Percentiles rank a stretch among this genome's conserved stretches.
Evolutionary conservation across 2,888 invertebrate species (phyloP).

Genomic region (Drosophila leonis): DNA sequence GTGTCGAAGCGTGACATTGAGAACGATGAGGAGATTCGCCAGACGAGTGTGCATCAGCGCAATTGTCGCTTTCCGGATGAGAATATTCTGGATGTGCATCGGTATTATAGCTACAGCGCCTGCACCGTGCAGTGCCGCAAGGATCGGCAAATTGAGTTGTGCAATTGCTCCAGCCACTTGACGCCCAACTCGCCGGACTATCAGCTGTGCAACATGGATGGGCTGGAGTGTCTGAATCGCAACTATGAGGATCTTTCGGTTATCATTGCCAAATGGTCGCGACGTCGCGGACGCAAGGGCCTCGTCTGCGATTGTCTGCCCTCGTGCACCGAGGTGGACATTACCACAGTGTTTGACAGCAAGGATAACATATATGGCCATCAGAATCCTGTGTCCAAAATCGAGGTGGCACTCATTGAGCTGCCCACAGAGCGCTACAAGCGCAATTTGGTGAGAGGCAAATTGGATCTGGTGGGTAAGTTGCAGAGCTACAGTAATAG

Average conservation of each 20-base stretch:
- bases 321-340: constrained; percentile 90
- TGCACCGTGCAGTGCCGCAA: constrained; percentile 91
- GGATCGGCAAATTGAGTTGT: constrained; percentile 87
- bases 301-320: constrained; percentile 90
- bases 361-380: constrained; percentile 81
- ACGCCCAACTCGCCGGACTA: constrained; percentile 87
- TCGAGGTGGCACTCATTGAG: constrained; percentile 88
- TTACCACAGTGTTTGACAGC: constrained; percentile 87
- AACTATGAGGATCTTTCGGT: constrained; percentile 88
- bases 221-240: constrained; percentile 88
- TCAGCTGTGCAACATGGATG: constrained; percentile 88
- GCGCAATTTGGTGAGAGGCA: constrained; percentile 90
- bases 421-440: constrained; percentile 90
- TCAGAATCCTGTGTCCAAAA: constrained; percentile 83
- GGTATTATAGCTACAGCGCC: constrained; percentile 90
- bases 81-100: constrained; percentile 88
- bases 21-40: constrained; percentile 88
- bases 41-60: constrained; percentile 88
- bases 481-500: constrained; percentile 23
- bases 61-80: constrained; percentile 90
- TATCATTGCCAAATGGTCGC: constrained; percentile 89
- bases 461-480: constrained; percentile 91
- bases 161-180: constrained; percentile 90
- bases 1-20: constrained; percentile 88
- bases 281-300: constrained; percentile 86